Conservation (phyloP, 2,888 invertebrate species). For the Conistra vaccinii region DNA sequence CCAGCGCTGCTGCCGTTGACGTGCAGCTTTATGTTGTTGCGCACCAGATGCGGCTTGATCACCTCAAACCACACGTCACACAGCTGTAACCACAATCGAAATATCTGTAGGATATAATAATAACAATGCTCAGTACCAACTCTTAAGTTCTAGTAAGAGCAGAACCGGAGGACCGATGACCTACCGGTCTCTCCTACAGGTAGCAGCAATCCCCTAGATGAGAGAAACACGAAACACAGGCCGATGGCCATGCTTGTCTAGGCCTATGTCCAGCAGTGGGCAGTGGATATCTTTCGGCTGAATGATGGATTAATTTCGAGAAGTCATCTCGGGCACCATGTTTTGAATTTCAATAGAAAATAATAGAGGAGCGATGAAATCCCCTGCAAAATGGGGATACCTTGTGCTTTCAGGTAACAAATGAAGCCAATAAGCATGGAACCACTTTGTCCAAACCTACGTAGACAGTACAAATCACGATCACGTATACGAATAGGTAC, state of each 20-base stretch:
- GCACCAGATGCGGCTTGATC: conserved; percentile 85
- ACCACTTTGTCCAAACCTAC: neutral
- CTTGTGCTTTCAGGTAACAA: neutral
- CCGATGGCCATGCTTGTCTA: neutral
- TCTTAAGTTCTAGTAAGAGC: neutral
- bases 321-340: neutral
- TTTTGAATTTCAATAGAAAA: neutral
- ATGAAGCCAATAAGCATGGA: neutral
- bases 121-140: neutral
- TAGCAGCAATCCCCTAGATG: neutral
- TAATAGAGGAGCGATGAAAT: neutral
- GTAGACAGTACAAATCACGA: neutral
- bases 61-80: conserved; percentile 89
- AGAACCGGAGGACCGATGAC: neutral
- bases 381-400: neutral
- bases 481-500: no score
- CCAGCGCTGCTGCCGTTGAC: conserved; percentile 72
- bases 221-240: neutral
- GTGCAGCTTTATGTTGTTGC: conserved; percentile 86
- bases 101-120: neutral
- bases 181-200: no score
- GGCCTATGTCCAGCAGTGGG: neutral
- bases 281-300: neutral
- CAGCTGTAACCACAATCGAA: conserved; percentile 74
- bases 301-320: neutral